phyloP scores from a whole-genome alignment of 2,797 vertebrate species.

The Eleutherodactylus coqui region DNA sequence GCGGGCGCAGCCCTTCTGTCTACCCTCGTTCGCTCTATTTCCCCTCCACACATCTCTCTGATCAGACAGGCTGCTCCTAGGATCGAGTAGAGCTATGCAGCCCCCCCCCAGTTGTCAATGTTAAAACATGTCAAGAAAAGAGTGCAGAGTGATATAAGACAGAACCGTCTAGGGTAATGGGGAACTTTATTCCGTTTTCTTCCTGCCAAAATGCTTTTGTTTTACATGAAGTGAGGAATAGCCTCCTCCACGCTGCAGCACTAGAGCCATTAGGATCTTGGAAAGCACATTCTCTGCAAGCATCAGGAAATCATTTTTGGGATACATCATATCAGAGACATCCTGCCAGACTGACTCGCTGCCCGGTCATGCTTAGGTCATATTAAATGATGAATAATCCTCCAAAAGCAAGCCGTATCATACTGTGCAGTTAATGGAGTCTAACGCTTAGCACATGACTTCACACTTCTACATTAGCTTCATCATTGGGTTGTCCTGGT shows the following conservation, averaged over 20 bases:
- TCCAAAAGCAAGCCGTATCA: background rate
- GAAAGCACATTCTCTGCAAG: background rate
- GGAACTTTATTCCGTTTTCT: no score
- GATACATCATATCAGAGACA: background rate
- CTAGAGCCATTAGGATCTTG: background rate
- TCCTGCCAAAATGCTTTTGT: no score
- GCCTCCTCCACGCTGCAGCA: background rate
- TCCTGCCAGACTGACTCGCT: conserved; percentile 18
- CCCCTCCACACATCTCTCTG: no score
- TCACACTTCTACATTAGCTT: background rate
- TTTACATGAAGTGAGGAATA: no score
- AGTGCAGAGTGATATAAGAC: no score
- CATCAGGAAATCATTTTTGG: background rate
- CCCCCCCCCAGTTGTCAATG: no score
- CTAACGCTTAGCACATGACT: conserved; percentile 5
- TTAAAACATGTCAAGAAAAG: no score
- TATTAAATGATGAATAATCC: background rate
- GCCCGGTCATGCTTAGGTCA: conserved; percentile 34
- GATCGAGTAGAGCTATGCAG: no score
- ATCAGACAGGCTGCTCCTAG: no score
- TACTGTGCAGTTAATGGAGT: background rate
- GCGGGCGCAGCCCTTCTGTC: no score
- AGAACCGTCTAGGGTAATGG: no score
- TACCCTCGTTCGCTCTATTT: no score
- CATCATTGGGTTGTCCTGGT: background rate